Percentiles rank a stretch among this genome's conserved stretches.
These are phyloP conservation scores for Sebastes hubbsi DNA, from an alignment of 2,797 vertebrate species.

Conservation along the genomic window DNA sequence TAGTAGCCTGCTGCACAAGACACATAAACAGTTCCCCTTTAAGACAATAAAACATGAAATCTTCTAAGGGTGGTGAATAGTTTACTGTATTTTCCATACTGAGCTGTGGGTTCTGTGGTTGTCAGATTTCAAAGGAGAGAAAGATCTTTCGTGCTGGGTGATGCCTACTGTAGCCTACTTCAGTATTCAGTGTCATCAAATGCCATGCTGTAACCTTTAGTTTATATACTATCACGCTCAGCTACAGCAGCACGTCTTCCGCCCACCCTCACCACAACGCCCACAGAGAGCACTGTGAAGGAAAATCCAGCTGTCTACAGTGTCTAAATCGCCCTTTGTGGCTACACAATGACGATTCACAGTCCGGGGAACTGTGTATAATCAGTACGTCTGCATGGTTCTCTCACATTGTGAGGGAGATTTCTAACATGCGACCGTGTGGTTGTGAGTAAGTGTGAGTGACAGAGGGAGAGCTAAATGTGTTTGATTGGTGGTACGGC, in stretches of 20 bases:
- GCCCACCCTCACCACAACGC: not conserved
- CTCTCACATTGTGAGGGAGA: constrained; percentile 10
- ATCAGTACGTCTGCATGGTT: not conserved
- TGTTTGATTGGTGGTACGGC: not conserved
- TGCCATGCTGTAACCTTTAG: not conserved
- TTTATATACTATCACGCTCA: not conserved
- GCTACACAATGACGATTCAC: not conserved
- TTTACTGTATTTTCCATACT: not conserved
- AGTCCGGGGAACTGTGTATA: not conserved
- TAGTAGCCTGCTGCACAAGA: not conserved
- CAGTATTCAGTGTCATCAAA: not conserved
- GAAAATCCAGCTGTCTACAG: not conserved
- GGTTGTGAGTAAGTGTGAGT: not conserved
- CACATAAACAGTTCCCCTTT: not conserved
- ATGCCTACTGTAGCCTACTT: not conserved
- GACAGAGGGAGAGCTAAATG: not conserved
- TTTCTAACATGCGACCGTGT: not conserved
- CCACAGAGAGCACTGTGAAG: not conserved
- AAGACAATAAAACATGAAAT: not conserved
- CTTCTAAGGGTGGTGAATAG: not conserved
- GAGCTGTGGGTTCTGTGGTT: not conserved
- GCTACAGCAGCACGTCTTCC: not conserved
- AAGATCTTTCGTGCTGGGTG: not conserved
- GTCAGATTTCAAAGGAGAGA: not conserved
- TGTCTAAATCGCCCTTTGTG: not conserved